Evolutionary conservation across 2,797 vertebrate genomes (phyloP), one percentile per base, ranked within the genome.

Genomic region (Takifugu rubripes): DNA sequence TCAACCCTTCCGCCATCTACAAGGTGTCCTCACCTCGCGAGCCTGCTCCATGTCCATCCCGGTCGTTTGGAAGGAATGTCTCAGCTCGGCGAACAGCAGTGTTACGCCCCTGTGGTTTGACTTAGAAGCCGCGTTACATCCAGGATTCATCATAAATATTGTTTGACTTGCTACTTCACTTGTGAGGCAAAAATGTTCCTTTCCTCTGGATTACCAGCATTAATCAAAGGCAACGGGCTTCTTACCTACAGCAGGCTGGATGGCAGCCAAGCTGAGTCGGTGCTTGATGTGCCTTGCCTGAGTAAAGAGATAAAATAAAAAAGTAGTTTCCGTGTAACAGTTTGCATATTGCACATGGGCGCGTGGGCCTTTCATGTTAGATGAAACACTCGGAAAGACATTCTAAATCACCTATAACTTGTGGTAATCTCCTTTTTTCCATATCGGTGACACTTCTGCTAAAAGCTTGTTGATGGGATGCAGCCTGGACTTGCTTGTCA

Each of bases 161-260:
- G 52, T 55, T 11, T 49, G 63, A 63, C 64, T 72, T 58, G 51
- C 25, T 56, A 58, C 49, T 45, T 71, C 56, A 66, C 66, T 70
- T 72, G 45, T 52, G 25, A 61, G 73, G 70, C 74, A 52, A 68
- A 80, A 67, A 42, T 62, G 48, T 5, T 29, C 45, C 45, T 72
- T 61, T 59, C 63, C 25, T 68, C 31, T 56, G 68, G 59, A 72
- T 75, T 71, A 72, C 42, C 46, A 53, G 62, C 56, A 63, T 65
- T 71, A 77, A 78, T 81, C 72, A 84, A 77, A 79, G 31, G 56
- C 59, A 83, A 77, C 57, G 47, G 21, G 55, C 69, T 57, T 64
- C 68, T 66, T 64, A 74, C 75, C 70, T 78, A 40, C 51, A 75
- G 64, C 73, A 74, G 54, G 52, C 26, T 70, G 66, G 67, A 55